These are phyloP conservation scores for Megaustenia siamemsis DNA, from an alignment of 2,888 invertebrate genomes.

Conservation along the genomic window DNA sequence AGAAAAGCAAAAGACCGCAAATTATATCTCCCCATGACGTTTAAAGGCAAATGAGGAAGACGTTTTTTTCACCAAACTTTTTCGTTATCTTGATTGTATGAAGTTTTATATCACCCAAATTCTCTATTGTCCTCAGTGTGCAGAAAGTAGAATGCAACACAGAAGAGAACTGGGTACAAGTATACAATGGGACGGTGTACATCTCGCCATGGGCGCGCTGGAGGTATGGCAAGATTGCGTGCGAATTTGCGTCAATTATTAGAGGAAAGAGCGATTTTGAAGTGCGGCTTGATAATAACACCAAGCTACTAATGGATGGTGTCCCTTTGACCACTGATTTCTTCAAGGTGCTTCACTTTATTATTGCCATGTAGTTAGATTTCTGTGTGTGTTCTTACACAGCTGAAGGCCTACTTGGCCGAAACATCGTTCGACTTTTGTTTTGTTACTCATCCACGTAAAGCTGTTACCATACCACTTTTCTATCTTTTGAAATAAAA, in stretches of 20 bases:
- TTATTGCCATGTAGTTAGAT: too few relatives aligned
- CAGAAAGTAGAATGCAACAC: slow-evolving; percentile 85
- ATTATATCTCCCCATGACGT: too few relatives aligned
- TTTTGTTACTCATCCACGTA: too few relatives aligned
- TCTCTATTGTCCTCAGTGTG: slow-evolving; percentile 17
- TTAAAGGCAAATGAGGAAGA: too few relatives aligned
- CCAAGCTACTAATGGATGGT: slow-evolving; percentile 67
- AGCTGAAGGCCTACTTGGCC: too few relatives aligned
- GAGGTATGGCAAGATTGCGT: slow-evolving; percentile 81
- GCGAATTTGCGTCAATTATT: slow-evolving; percentile 82
- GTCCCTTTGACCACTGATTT: slow-evolving; percentile 71
- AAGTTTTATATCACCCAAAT: too few relatives aligned
- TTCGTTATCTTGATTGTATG: too few relatives aligned
- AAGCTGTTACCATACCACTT: too few relatives aligned
- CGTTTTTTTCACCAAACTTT: too few relatives aligned
- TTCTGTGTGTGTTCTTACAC: too few relatives aligned
- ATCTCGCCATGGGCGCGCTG: slow-evolving; percentile 82
- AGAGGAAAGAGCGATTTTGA: slow-evolving; percentile 69
- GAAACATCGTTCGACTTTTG: too few relatives aligned
- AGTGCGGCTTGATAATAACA: slow-evolving; percentile 61
- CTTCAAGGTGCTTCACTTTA: slow-evolving; percentile 62
- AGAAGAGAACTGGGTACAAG: slow-evolving; percentile 88
- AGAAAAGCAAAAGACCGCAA: too few relatives aligned
- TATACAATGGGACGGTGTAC: slow-evolving; percentile 84
- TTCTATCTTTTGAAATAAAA: not conserved